Base-by-base conservation (phyloP, 2,113 vertebrate species). In the Ploceus nigricollis region DNA sequence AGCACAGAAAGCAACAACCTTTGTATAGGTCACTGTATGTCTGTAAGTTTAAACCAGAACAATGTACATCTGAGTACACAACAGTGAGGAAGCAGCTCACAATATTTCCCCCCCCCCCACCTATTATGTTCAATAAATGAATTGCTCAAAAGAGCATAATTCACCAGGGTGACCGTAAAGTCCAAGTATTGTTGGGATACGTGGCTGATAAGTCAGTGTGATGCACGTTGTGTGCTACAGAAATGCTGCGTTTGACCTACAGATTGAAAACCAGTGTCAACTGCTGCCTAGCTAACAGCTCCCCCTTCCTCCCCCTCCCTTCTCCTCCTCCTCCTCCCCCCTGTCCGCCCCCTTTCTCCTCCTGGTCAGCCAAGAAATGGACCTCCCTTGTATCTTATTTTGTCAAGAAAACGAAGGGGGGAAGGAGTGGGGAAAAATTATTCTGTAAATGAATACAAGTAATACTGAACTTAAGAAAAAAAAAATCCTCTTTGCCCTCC, bases 221-320 rank as follows among this genome's bases (percentile, higher is more conserved):
- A 94, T 87, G 81, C n/a, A 39, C 39, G 1, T 27, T 31, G 54
- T 54, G 65, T 50, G 60, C 75, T 91, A 94, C 70, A 91, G 89
- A 92, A 94, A 92, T 24, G 86, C 78, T 80, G 82, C 17, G 40
- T 96, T 95, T 97, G 98, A 98, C 98, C 98, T 98, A 98, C 97
- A 97, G 96, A 97, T 77, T 80, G 93, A 96, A 96, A 97, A 94
- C 66, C 82, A 91, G 95, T 96, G 97, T 97, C 97, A 97, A 95
- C 94, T 92, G 94, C 97, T 95, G 94, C 95, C 95, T 89, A 97
- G 94, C 95, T 97, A 88, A 95, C 68, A 93, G 78, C 89, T 96
- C 75, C n/a, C 66, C 48, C 65, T 44, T 61, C 53, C 61, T 50
- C 39, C 39, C 33, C 50, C 31, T 35, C 24, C 28, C 25, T 57